Percentiles rank a stretch among this genome's conserved stretches.
phyloP scores from a whole-genome alignment of 2,888 invertebrate genomes.

The Epinotia ramella region DNA sequence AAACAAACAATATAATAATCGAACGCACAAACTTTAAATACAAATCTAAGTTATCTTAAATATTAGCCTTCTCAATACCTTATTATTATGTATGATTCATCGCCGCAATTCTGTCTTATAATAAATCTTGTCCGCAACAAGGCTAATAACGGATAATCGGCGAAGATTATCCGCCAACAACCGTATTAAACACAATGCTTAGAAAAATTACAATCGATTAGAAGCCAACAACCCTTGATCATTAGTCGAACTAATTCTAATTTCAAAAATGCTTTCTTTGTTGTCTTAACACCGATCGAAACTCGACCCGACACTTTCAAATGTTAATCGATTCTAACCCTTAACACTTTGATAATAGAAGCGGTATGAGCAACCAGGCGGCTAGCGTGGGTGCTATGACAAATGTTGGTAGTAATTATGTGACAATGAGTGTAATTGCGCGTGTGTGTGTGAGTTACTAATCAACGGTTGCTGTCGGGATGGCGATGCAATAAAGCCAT shows the following conservation, averaged over 20 bases:
- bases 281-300: slow-evolving; percentile 48
- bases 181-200: slow-evolving; percentile 7
- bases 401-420: slow-evolving; percentile 79
- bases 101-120: not conserved
- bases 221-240: slow-evolving; percentile 14
- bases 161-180: slow-evolving; percentile 27
- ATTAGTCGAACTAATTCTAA: slow-evolving; percentile 34
- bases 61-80: no score
- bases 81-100: slow-evolving; percentile 13
- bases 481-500: slow-evolving; percentile 52
- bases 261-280: slow-evolving; percentile 43
- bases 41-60: no score
- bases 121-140: slow-evolving; percentile 29
- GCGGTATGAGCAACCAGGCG: slow-evolving; percentile 52
- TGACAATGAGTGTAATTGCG: slow-evolving; percentile 82
- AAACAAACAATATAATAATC: no score
- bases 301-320: slow-evolving; percentile 16
- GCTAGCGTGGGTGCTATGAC: slow-evolving; percentile 75
- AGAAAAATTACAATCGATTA: not conserved
- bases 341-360: slow-evolving; percentile 55
- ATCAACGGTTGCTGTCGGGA: slow-evolving; percentile 69
- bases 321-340: slow-evolving; percentile 50
- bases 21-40: no score
- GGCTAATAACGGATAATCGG: slow-evolving; percentile 24
- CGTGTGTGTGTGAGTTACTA: slow-evolving; percentile 59